Evolutionary conservation across 2,888 invertebrate genomes (phyloP).

Genomic region (Nasonovia ribisnigri): DNA sequence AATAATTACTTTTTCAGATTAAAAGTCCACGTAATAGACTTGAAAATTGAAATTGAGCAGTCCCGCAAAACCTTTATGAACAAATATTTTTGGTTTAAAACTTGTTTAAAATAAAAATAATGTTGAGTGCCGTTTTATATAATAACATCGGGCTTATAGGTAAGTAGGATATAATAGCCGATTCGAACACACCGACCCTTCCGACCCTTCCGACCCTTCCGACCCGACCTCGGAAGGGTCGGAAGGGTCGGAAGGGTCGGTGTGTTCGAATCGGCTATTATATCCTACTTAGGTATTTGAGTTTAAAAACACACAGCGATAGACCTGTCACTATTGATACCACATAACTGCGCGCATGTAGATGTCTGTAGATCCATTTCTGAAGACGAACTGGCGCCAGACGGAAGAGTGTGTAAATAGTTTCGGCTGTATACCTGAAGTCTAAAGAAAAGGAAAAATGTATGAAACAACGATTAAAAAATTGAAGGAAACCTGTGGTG

Average conservation of each 20-base stretch:
- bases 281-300: no score
- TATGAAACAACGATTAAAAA: not conserved
- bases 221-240: no score
- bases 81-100: not conserved
- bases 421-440: not conserved
- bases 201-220: no score
- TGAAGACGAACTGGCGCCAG: not conserved
- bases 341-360: not conserved
- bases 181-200: no score
- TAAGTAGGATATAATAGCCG: no score
- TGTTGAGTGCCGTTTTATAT: not conserved
- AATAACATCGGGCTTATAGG: no score
- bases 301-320: no score
- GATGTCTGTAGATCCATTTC: not conserved
- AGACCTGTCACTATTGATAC: not conserved
- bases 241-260: no score
- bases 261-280: no score
- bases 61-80: not conserved
- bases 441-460: not conserved
- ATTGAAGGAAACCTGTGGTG: not conserved
- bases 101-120: not conserved
- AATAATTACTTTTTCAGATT: not conserved
- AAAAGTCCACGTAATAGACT: not conserved
- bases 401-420: not conserved
- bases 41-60: not conserved